phyloP scores from a whole-genome alignment of 2,113 vertebrate genomes.

The Motacilla tschutschensis region DNA sequence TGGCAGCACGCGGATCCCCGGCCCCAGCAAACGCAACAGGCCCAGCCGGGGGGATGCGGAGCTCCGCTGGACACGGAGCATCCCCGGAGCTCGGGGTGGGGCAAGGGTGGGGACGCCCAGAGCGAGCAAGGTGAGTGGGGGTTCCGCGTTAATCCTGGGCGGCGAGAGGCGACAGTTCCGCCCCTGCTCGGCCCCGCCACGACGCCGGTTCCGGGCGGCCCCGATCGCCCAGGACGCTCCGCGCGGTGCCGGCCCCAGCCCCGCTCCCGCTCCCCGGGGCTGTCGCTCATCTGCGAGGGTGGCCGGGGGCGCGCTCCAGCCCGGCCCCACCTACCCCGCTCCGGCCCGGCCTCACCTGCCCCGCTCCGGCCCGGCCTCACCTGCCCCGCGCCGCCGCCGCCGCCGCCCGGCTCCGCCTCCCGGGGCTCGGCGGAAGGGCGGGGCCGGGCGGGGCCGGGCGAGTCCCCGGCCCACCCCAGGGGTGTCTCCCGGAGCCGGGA shows the following conservation, averaged over 20 bases:
- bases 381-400: background rate
- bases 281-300: background rate
- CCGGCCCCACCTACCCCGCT: background rate
- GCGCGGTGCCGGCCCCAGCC: background rate
- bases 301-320: background rate
- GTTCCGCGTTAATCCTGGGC: background rate
- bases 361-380: background rate
- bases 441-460: background rate
- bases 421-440: background rate
- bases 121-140: too few relatives aligned
- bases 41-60: background rate
- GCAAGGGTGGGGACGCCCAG: background rate
- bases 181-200: background rate
- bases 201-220: background rate
- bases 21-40: background rate
- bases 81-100: background rate
- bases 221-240: background rate
- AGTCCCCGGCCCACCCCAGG: fast-evolving
- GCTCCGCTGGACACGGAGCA: background rate
- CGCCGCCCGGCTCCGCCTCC: background rate
- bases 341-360: background rate
- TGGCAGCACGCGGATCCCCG: fast-evolving
- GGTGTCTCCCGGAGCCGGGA: fast-evolving
- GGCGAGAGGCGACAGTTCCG: background rate
- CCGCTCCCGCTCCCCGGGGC: background rate